Base-by-base conservation (phyloP, 2,888 invertebrate genomes). In the Drosophila mettleri region DNA sequence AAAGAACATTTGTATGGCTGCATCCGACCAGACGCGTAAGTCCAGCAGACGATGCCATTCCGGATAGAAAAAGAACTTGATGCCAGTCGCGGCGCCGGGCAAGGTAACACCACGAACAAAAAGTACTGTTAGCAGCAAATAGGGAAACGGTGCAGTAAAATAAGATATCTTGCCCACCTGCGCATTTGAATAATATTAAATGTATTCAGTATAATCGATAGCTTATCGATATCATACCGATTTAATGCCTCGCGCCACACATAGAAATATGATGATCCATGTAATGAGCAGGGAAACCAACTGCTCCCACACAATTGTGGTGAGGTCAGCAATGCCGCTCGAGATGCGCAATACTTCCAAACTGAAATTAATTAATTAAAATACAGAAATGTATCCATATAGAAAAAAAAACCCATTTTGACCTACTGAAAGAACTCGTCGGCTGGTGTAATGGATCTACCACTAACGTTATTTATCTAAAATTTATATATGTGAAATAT, bases 1-100 rank as follows among this genome's bases (percentile, higher is more conserved):
- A 90, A 96, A 98, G 92, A 98, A 97, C 75, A 98, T 96, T 92
- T 98, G 98, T n/a, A 97, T 95, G 0, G 97, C 97, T 0, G 98
- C 98, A 91, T 98, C 97, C 0, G 96, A 95, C 98, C 98, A 98
- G 5, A 98, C 97, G 93, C 95, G 95, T 16, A 97, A 94, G 89
- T 97, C 96, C 14, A 93, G 92, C 36, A 98, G 93, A 83, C 96
- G 95, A 36, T 93, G 92, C 95, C 97, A 97, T 86, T 97, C 94
- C 0, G 97, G 97, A 74, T 94, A 94, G 62, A 97, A 94, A 86
- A 97, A 97, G 91, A 96, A 97, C 46, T 93, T 90, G 69, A 97
- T 95, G 10, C 97, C 97, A 67, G 94, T 93, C 92, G 93, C 94
- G 34, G 97, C 96, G 29, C 97, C 97, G 49, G 96, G 96, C 63